Conservation (phyloP, 1,140 invertebrate species). For the Babylonia areolata region DNA sequence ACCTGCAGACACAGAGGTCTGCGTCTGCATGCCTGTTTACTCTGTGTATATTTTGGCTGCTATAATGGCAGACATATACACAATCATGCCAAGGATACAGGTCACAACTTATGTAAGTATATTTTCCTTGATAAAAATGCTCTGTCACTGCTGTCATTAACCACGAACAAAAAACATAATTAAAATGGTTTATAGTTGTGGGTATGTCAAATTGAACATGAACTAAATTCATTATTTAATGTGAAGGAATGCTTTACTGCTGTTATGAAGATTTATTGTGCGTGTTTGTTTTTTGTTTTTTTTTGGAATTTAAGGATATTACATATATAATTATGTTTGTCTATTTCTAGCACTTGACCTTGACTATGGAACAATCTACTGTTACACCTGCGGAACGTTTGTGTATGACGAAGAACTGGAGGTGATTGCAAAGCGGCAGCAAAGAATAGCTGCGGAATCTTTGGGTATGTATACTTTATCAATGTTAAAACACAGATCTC, state of each 20-base stretch:
- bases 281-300: too few relatives aligned
- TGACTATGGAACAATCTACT: slow-evolving; percentile 92
- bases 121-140: too few relatives aligned
- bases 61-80: slow-evolving; percentile 88
- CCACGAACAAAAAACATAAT: too few relatives aligned
- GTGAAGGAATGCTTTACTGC: too few relatives aligned
- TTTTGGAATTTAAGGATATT: too few relatives aligned
- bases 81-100: slow-evolving; percentile 87
- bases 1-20: slow-evolving; percentile 85
- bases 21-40: slow-evolving; percentile 90
- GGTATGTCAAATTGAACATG: too few relatives aligned
- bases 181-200: too few relatives aligned
- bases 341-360: slow-evolving; percentile 85
- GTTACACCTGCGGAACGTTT: slow-evolving; percentile 93
- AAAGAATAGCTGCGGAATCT: slow-evolving; percentile 48
- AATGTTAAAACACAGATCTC: too few relatives aligned
- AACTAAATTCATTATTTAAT: too few relatives aligned
- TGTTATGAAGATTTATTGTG: too few relatives aligned
- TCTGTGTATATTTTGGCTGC: slow-evolving; percentile 95
- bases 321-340: too few relatives aligned
- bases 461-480: slow-evolving; percentile 45
- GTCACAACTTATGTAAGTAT: slow-evolving; percentile 84
- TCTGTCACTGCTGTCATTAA: too few relatives aligned
- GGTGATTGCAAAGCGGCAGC: slow-evolving; percentile 74
- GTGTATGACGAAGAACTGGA: slow-evolving; percentile 88